Evolutionary conservation across 2,113 vertebrate genomes (phyloP), one percentile per base, ranked within the genome.

Genomic region (Macrotus californicus): DNA sequence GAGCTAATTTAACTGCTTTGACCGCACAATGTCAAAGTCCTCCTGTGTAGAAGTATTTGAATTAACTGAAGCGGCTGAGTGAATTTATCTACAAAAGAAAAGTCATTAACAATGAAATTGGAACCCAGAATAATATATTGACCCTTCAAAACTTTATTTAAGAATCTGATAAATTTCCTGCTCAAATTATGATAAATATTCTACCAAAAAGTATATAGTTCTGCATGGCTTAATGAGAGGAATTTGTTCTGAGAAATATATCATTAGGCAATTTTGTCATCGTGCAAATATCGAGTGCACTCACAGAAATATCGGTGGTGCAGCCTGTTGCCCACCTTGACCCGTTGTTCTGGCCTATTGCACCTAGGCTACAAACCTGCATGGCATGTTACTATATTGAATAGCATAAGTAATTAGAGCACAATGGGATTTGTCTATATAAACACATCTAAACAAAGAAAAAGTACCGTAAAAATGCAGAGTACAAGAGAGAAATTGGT

Each of bases 141-240:
- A 69, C 43, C 50, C 39, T 86, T 66, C n/a, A 67, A 21, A n/a
- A 67, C 85, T 93, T 80, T 80, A 79, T 80, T 81, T 93, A 89
- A 67, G 43, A 80, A 88, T 79, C 1, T 64, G n/a, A 18, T 82
- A 85, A 94, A 76, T 85, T 2, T 1, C 2, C 34, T 59, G 10
- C 5, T 86, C 61, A 81, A 46, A 56, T 73, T 31, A 43, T 81
- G 41, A 43, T 82, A 72, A 88, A 39, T 34, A 39, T 48, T 88
- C 14, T 46, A 77, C 6, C 4, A 75, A 84, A 94, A 96, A 61
- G 9, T 83, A 67, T 9, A 81, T 2, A 80, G 52, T 29, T 24
- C 26, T 1, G 7, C 24, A 5, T 41, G n/a, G 52, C 77, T 41
- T 59, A 59, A 56, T 0, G 21, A 36, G 24, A 52, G 77, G n/a